Evolutionary conservation across 2,113 vertebrate genomes (phyloP).

Genomic region (Callorhinus ursinus): DNA sequence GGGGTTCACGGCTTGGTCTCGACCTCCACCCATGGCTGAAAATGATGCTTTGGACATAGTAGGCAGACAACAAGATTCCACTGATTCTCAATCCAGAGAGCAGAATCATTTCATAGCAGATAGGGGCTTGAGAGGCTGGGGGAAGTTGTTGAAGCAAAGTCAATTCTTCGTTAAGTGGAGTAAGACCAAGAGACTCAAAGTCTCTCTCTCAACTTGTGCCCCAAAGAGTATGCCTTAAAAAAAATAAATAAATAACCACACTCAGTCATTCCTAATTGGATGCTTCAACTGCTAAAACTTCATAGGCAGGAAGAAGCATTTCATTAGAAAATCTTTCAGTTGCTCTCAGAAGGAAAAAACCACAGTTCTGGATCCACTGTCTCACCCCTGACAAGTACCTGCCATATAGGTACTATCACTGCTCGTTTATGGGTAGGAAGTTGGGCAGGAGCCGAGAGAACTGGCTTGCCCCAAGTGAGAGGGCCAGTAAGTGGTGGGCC

Average conservation of each 20-base stretch:
- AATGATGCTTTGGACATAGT: not conserved
- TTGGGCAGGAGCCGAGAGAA: not conserved
- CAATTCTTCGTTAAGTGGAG: not conserved
- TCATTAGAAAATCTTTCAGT: not conserved
- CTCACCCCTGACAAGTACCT: not conserved
- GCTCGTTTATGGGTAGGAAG: not conserved
- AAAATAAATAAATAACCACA: not conserved
- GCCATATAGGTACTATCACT: fast-evolving
- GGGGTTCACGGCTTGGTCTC: not conserved
- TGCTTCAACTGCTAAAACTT: not conserved
- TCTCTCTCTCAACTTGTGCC: not conserved
- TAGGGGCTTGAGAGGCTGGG: not conserved
- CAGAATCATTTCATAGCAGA: not conserved
- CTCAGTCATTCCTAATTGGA: not conserved
- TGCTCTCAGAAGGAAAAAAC: not conserved
- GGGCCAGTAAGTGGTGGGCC: not conserved
- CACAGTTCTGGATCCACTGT: not conserved
- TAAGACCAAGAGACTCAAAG: not conserved
- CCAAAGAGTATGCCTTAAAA: not conserved
- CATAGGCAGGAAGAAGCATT: not conserved
- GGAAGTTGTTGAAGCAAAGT: not conserved
- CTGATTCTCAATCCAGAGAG: not conserved
- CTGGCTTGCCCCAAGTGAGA: not conserved
- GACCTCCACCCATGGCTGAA: no score
- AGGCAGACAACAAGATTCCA: not conserved